Conservation (phyloP, 2,888 invertebrate species). For the Cephus pulcher region DNA sequence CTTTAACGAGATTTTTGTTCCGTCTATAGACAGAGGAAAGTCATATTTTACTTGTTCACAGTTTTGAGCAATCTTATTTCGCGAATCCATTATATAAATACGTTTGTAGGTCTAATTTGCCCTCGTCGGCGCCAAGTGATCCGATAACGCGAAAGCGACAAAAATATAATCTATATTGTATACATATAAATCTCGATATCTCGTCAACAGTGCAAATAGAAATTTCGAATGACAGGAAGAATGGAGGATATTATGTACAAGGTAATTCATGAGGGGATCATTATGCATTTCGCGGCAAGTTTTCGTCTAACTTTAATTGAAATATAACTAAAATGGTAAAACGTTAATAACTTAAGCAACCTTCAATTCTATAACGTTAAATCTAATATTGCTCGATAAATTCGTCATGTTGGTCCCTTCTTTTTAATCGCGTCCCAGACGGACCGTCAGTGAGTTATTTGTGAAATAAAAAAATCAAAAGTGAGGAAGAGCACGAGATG, state of each 20-base stretch:
- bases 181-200: constrained; percentile 1
- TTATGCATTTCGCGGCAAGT: not conserved
- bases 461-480: not conserved
- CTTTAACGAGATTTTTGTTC: not conserved
- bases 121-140: not conserved
- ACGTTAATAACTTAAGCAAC: constrained; percentile 5
- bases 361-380: not conserved
- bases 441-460: not conserved
- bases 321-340: not conserved
- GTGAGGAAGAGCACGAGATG: not conserved
- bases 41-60: not conserved
- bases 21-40: not conserved
- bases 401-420: constrained; percentile 2
- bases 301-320: not conserved
- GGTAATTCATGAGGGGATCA: not conserved
- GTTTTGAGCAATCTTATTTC: not conserved
- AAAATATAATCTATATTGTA: constrained; percentile 2
- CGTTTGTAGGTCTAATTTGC: not conserved
- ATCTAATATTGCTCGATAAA: constrained; percentile 6
- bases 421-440: not conserved
- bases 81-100: not conserved
- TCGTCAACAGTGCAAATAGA: constrained; percentile 2
- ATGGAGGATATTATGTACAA: not conserved
- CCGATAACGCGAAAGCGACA: not conserved
- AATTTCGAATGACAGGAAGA: not conserved